Evolutionary conservation across 2,113 vertebrate species (phyloP), one percentile per base, ranked within the genome.

Genomic region (Theristicus caerulescens): DNA sequence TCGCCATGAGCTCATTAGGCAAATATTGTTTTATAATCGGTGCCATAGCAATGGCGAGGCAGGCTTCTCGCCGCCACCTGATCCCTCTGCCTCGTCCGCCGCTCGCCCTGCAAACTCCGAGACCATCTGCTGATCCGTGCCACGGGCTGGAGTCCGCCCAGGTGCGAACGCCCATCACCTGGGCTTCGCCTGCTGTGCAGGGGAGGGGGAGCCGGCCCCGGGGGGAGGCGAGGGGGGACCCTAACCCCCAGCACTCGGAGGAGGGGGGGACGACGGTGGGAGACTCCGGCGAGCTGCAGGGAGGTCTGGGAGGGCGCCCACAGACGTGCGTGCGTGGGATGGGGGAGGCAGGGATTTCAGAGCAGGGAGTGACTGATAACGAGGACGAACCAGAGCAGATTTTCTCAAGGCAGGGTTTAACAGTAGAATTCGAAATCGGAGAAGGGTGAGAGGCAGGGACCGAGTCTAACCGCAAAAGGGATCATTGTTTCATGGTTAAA

Each of bases 41-140:
- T 96, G 94, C 98, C 96, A 97, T 97, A 96, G 97, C 97, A 97
- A 97, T 97, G 97, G 96, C 54, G 96, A 97, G 95, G 97, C 93
- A 94, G 97, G 96, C 88, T 59, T 22, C 72, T 58, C 70, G 15
- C 87, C 2, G 83, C 97, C 98, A 98, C 97, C 98, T 98, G 98
- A 97, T 96, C 97, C 98, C 95, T 73, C 88, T 62, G 82, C 94
- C 91, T 62, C 67, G 21, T 27, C 16, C 83, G 46, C 94, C 86
- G 85, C 78, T 62, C 89, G 81, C 83, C 93, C 93, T 85, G 96
- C 95, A 84, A 70, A 91, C 96, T 81, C 95, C 4, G 44, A 90
- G 93, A 87, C 98, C 97, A 98, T 98, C 98, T 98, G 98, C 94
- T 90, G 87, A 90, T 76, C 84, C 59, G 26, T 82, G 93, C 94